Conservation (phyloP, 2,113 vertebrate species). For the Leucoraja erinaceus region DNA sequence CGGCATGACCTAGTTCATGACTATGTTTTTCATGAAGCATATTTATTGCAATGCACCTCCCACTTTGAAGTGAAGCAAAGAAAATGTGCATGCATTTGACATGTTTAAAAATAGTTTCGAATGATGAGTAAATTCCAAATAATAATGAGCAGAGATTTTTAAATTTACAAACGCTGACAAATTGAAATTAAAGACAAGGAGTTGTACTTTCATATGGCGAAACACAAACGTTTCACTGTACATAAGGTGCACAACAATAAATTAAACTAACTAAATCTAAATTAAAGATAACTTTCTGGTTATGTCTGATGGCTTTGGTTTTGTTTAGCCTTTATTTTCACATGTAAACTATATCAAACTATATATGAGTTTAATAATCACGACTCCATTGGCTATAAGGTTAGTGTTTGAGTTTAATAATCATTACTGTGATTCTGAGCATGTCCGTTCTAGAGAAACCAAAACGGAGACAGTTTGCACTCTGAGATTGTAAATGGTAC, state of each 20-base stretch:
- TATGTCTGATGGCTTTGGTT: not conserved
- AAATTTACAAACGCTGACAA: not conserved
- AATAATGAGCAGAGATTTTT: not conserved
- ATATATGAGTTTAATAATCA: not conserved
- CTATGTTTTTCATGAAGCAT: not conserved
- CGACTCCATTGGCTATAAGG: not conserved
- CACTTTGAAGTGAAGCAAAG: not conserved
- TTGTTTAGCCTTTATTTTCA: not conserved
- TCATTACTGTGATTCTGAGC: not conserved
- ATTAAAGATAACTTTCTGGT: no score
- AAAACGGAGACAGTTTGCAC: not conserved
- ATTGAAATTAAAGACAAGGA: not conserved
- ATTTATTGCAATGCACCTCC: not conserved
- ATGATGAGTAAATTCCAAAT: not conserved
- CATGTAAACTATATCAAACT: not conserved
- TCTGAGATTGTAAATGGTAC: not conserved
- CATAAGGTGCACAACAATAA: no score
- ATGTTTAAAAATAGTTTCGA: not conserved
- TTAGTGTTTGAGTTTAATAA: not conserved
- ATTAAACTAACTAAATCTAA: no score
- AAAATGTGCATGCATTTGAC: not conserved
- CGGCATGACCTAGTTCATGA: not conserved
- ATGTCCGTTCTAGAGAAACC: not conserved
- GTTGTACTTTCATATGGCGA: not conserved
- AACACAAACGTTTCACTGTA: not conserved